phyloP scores from a whole-genome alignment of 1,140 invertebrate species.

The Melitaea cinxia region DNA sequence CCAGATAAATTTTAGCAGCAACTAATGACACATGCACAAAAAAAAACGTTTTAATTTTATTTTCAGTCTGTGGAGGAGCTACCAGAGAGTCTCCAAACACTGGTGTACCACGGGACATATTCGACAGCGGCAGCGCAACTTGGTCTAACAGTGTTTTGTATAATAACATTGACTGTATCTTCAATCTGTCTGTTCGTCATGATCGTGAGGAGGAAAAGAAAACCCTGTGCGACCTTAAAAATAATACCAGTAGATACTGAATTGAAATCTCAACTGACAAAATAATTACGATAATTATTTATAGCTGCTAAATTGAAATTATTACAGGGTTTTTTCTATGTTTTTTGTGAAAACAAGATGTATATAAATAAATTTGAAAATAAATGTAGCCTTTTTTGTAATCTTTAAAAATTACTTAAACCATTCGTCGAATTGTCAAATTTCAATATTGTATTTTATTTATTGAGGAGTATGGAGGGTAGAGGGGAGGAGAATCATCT shows the following conservation, averaged over 20 bases:
- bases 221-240: conserved; percentile 59
- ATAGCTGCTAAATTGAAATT: background rate
- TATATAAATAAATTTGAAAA: no score
- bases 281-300: background rate
- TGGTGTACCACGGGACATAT: conserved; percentile 78
- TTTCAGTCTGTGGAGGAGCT: conserved; percentile 68
- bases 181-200: conserved; percentile 55
- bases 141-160: conserved; percentile 60
- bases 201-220: conserved; percentile 49
- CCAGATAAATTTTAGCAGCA: no score
- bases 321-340: background rate
- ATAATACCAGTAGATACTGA: conserved; percentile 24
- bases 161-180: conserved; percentile 55
- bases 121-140: conserved; percentile 72
- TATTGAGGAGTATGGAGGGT: no score
- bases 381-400: no score
- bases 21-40: no score
- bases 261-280: conserved; percentile 16
- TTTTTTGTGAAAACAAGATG: no score
- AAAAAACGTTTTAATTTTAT: no score
- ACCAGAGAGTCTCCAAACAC: conserved; percentile 62
- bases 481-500: no score
- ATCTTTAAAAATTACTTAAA: no score
- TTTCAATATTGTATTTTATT: no score
- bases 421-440: no score